A percentile compares a stretch with the other conserved stretches of the same genome.
These are phyloP conservation scores for Drosophila sp. DNA, from an alignment of 1,140 invertebrate species.

Conservation along the genomic window DNA sequence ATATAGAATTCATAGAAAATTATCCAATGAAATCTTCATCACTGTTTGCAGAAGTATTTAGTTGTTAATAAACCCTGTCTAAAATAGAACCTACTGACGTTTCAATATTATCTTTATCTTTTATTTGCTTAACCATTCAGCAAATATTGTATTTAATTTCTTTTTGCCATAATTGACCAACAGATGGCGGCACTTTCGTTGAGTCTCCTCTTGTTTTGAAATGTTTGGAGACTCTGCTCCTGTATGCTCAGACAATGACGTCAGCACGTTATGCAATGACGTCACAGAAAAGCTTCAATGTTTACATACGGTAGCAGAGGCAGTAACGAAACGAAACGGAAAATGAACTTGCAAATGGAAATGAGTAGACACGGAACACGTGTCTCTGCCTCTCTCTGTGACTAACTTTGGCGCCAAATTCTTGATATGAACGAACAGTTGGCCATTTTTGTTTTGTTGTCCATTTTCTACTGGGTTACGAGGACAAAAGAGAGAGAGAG, in stretches of 20 bases:
- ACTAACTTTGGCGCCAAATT: slow-evolving; percentile 68
- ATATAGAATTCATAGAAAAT: too few species aligned
- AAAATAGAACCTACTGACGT: too few species aligned
- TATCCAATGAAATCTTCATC: too few species aligned
- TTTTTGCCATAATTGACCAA: not conserved
- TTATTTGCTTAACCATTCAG: not conserved
- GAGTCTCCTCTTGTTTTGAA: slow-evolving; percentile 43
- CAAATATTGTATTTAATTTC: not conserved
- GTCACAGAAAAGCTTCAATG: slow-evolving; percentile 75
- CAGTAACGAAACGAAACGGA: slow-evolving; percentile 47
- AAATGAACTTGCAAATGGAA: slow-evolving; percentile 23
- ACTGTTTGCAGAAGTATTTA: too few species aligned
- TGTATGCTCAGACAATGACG: slow-evolving; percentile 43
- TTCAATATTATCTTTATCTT: too few species aligned
- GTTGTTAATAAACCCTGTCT: too few species aligned
- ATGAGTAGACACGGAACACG: slow-evolving; percentile 6
- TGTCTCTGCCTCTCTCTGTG: slow-evolving; percentile 2
- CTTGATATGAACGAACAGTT: slow-evolving; percentile 28
- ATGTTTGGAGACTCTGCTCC: slow-evolving; percentile 37
- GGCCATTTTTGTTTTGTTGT: slow-evolving; percentile 63
- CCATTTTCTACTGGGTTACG: slow-evolving; percentile 63
- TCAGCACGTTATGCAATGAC: slow-evolving; percentile 63
- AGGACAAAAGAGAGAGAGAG: slow-evolving; percentile 12
- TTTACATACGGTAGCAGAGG: slow-evolving; percentile 46
- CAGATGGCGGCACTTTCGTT: slow-evolving; percentile 50